Base-by-base conservation (phyloP, 2,113 vertebrate species). In the Ia io region DNA sequence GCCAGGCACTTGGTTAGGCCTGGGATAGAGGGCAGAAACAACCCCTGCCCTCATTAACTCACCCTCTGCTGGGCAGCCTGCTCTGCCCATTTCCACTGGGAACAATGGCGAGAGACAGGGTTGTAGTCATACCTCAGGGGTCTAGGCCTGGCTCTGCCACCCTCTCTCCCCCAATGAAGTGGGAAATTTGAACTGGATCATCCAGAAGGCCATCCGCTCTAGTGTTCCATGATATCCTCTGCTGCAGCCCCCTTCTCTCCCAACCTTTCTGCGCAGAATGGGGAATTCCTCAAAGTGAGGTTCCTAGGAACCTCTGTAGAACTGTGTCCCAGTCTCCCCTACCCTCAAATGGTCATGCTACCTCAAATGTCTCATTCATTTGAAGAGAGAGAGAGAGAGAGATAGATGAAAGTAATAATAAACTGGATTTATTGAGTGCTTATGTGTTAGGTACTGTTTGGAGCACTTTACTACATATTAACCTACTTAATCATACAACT, bases 191-290 rank as follows among this genome's bases (percentile, higher is more conserved):
- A 71, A 76, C 16, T 42, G 37, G 20, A 69, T 80, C 13, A 13
- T 35, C 25, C 6, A 4, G 51, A 40, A 67, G 2, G 0, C 17
- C 9, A 44, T 9, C 30, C 47, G 6, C 35, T 61, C 23, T 59
- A 13, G 53, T 4, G 30, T 47, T 88, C 70, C 5, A 1, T 71
- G 47, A 17, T 49, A 5, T 65, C 53, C 10, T 35, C 5, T 53
- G 44, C 71, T 63, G 47, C 3, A 6, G 17, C 28, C 63, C 63
- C 94, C 77, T 97, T 95, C 61, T 95, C 95, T 94, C 94, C 84
- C 89, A 59, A 63, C 28, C 71, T 80, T 84, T 90, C 56, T 28
- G 32, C 42, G 47, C 20, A 28, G 6, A 65, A 77, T 4, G 49
- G 67, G 44, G 9, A 63, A 56, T 73, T 91, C 51, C 61, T 90